Evolutionary conservation across 2,797 vertebrate species (phyloP), one percentile per base, ranked within the genome.

Genomic region (Sternarchorhynchus goeldii): DNA sequence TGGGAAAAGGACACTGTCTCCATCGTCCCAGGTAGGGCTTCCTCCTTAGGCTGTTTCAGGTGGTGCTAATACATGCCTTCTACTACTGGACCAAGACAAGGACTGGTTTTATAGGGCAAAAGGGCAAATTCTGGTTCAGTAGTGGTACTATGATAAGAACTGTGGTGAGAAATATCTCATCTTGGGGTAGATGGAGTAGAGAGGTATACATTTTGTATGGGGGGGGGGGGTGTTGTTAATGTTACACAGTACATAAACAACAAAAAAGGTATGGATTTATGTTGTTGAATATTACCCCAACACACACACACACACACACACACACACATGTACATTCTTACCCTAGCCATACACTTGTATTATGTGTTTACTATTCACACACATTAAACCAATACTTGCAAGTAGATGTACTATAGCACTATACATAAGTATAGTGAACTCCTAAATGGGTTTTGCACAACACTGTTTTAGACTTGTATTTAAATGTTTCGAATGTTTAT

Each of bases 1-100:
- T 99, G 97, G 97, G 97, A 99, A 91, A 98, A 97, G 90, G 97
- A 99, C 93, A 99, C 97, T 0, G 96, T 98, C 83, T 96, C 97
- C 90, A 97, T 99, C 88, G 87, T 94, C 90, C 94, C 96, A 94
- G 97, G 97, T 99, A 97, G 90, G 88, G 80, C 20, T 62, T 29
- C 39, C n/a, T n/a, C 16, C 6, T 0, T 36, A 58, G 14, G 21
- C 31, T 67, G 34, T 58, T 18, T 63, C 39, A 73, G 2, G 3
- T n/a, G 10, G 21, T 53, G 58, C 14, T 77, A 66, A 66, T 12
- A n/a, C 8, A 16, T 55, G 5, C 29, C 21, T 7, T n/a, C 20
- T 71, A 18, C 5, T 71, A 34, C 55, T 21, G 29, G n/a, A 2
- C 18, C n/a, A 20, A 39, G 18, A 55, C 21, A 2, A 45, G 16